Evolutionary conservation across 2,113 vertebrate species (phyloP).

Genomic region (Stomatorhinus ivindoensis): DNA sequence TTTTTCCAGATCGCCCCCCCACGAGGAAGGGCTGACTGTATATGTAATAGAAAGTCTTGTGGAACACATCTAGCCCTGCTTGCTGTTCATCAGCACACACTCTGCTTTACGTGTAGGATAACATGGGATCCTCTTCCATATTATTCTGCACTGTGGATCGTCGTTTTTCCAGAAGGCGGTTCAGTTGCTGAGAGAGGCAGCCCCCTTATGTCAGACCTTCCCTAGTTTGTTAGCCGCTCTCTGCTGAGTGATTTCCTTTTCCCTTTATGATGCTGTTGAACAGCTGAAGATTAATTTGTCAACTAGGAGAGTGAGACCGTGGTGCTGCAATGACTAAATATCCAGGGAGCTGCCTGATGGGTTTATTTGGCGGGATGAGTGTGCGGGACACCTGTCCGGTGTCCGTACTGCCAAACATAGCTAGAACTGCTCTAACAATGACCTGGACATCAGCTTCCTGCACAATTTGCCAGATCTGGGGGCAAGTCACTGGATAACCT

Average conservation of each 20-base stretch:
- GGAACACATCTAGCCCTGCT: background rate
- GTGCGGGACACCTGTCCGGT: background rate
- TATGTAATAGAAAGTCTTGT: background rate
- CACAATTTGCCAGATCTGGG: background rate
- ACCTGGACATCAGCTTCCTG: background rate
- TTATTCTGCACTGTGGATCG: background rate
- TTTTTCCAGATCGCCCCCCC: too few species aligned
- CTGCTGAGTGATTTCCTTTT: background rate
- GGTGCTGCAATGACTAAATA: background rate
- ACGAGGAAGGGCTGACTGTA: too few species aligned
- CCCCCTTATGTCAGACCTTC: background rate
- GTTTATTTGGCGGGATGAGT: background rate
- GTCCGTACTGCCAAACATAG: background rate
- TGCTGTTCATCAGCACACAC: background rate
- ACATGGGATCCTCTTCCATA: background rate
- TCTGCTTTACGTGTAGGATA: background rate
- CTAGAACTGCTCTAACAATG: background rate
- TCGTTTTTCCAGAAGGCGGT: background rate
- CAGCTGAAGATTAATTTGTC: conserved; percentile 4
- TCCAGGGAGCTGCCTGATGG: background rate
- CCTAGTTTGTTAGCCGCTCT: background rate
- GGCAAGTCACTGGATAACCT: background rate
- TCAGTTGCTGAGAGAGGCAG: background rate
- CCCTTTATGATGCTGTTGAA: background rate
- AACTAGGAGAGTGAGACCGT: background rate